Base-by-base conservation (phyloP, 2,797 vertebrate genomes). In the Syngnathus acus region DNA sequence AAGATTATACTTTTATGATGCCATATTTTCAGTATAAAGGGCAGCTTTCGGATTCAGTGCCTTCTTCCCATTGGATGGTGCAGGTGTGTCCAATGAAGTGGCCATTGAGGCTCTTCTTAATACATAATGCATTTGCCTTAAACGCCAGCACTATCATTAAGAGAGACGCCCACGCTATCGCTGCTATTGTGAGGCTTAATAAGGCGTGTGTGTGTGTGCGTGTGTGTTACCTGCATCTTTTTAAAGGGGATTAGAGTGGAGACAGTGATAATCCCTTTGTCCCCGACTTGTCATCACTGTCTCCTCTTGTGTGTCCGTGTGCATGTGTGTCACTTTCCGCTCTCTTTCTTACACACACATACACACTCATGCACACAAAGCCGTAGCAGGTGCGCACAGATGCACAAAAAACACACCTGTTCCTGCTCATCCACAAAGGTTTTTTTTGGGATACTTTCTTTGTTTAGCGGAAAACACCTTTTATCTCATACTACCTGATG, bases 181-280 rank as follows among this genome's bases (percentile, higher is more conserved):
- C 59, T 73, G 60, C 60, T 67, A 76, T 72, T 77, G 74, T 75
- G 73, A 51, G 17, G 37, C 17, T 73, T 76, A 84, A 83, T 80
- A 80, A 72, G 77, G 68, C 75, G 71, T 75, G 68, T 67, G 26
- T 32, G 26, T 26, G 78, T 75, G 83, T 81, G 68, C 75, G 71
- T 75, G 68, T 67, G 78, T 75, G 83, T 81, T 85, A 87, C 84
- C 83, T 86, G 81, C 65, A 82, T 81, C 78, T 82, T 86, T 86
- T 62, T 79, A 82, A 80, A 77, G 64, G 83, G 82, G 87, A 90
- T 88, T 88, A 87, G 72, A 84, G 80, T 72, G 83, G 87, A 87
- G 87, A 90, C 87, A 82, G 82, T 88, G 77, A 85, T 90, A 89
- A 92, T 90, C 88, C 87, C 79, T 86, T 89, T 89, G 87, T 90